Conservation (phyloP, 2,113 vertebrate species). For the Aleadryas rufinucha region DNA sequence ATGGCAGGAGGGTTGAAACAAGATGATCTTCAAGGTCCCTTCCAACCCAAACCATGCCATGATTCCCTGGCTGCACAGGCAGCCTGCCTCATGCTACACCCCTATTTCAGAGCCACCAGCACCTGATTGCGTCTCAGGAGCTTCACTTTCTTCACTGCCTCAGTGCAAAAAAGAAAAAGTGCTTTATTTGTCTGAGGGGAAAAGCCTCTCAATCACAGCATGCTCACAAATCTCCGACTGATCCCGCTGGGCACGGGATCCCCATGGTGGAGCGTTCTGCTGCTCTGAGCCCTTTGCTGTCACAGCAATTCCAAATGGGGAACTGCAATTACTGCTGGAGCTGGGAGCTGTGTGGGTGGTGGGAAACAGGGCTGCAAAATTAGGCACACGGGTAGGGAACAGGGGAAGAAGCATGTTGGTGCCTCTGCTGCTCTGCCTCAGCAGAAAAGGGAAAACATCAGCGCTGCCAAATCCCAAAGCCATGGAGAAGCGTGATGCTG, state of each 20-base stretch:
- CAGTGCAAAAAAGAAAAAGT: background rate
- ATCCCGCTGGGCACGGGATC: background rate
- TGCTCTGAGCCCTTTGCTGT: background rate
- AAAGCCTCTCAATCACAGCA: background rate
- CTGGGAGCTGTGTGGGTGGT: background rate
- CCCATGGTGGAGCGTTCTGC: background rate
- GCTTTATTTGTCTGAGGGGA: background rate
- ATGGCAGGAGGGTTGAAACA: background rate
- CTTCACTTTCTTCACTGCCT: background rate
- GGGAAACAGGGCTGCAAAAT: background rate
- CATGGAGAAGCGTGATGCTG: rapidly evolving
- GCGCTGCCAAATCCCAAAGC: background rate
- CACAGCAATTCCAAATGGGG: background rate
- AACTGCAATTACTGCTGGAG: background rate
- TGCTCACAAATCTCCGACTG: background rate
- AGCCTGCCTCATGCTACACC: background rate
- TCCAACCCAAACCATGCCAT: background rate
- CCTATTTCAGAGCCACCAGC: background rate
- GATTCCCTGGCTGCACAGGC: background rate
- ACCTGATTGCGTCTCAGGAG: background rate
- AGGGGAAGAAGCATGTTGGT: background rate
- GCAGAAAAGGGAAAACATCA: background rate
- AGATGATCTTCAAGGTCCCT: background rate
- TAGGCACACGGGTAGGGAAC: background rate
- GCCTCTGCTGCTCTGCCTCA: background rate